Conservation (phyloP, 2,113 vertebrate genomes). For the Catagonus wagneri region DNA sequence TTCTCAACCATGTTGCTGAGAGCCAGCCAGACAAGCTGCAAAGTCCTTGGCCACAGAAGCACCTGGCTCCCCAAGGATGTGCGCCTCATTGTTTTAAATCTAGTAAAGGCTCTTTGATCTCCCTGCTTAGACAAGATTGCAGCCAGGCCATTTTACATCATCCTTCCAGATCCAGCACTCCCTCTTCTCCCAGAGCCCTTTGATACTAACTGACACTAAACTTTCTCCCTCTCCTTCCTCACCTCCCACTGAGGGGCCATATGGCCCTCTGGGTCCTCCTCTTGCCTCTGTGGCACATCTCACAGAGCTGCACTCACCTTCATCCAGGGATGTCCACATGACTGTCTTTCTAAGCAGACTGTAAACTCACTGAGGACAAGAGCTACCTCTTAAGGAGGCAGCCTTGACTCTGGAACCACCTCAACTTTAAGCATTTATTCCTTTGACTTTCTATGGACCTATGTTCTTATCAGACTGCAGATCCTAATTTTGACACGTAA, state of each 20-base stretch:
- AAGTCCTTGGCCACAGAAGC: conserved; percentile 67
- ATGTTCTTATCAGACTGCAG: background rate
- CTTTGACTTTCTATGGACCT: background rate
- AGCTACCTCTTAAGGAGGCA: background rate
- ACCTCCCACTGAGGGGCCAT: background rate
- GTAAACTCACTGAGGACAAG: background rate
- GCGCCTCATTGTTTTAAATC: conserved; percentile 11
- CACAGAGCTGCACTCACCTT: background rate
- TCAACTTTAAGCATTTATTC: background rate
- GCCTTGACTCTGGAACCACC: background rate
- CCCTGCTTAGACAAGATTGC: background rate
- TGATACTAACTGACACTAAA: background rate
- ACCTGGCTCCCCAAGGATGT: conserved; percentile 50
- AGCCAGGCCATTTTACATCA: background rate
- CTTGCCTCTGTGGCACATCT: background rate
- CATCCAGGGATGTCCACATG: background rate
- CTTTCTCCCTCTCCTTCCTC: background rate
- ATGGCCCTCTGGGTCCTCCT: background rate
- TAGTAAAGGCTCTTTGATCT: conserved; percentile 46
- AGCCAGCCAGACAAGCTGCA: conserved; percentile 46
- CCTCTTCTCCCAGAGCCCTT: background rate
- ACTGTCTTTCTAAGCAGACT: background rate
- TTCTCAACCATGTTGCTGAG: background rate
- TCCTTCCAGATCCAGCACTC: background rate
- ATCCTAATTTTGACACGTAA: background rate